Evolutionary conservation across 2,888 invertebrate genomes (phyloP).

Genomic region (Patella ulyssiponensis): DNA sequence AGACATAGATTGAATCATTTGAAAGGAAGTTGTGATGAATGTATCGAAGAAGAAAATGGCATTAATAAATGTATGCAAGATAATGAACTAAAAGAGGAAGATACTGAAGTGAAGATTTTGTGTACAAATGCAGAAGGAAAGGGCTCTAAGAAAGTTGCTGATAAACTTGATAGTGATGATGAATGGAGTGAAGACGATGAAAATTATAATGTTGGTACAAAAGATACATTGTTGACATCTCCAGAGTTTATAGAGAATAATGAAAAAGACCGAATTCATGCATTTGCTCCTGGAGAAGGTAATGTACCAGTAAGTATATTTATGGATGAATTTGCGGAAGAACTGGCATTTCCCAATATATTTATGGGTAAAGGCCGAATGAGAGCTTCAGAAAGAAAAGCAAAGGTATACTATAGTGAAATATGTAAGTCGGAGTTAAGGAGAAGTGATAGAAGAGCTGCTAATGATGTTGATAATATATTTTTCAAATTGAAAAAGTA

Average conservation of each 20-base stretch:
- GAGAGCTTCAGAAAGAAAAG: neutral
- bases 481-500: neutral
- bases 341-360: neutral
- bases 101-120: neutral
- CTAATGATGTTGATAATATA: neutral
- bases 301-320: neutral
- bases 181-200: slow-evolving; percentile 1
- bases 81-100: slow-evolving; percentile 15
- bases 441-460: neutral
- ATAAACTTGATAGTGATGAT: neutral
- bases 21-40: no score
- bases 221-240: neutral
- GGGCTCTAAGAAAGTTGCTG: neutral
- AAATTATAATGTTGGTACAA: neutral
- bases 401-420: neutral
- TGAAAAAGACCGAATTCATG: neutral
- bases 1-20: no score
- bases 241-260: neutral
- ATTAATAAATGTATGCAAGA: neutral
- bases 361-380: neutral
- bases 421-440: neutral
- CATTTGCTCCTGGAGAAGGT: neutral
- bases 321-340: neutral
- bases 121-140: no score
- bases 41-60: no score